Conservation (phyloP, 2,113 vertebrate genomes). For the Brienomyrus brachyistius region DNA sequence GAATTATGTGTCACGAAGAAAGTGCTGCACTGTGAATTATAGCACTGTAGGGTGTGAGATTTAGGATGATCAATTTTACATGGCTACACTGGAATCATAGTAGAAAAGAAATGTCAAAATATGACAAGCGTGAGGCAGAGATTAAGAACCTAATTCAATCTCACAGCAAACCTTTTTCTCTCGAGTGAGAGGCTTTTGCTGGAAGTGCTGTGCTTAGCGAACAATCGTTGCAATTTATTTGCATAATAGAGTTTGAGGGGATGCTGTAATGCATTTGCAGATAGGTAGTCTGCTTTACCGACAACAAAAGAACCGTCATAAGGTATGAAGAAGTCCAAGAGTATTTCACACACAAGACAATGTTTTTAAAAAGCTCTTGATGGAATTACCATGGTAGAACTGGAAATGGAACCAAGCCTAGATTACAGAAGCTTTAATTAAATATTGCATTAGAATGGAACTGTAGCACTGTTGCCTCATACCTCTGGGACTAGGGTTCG, state of each 20-base stretch:
- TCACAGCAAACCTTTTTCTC: background rate
- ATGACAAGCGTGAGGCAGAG: background rate
- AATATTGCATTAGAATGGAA: background rate
- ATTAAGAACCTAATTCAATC: conserved; percentile 7
- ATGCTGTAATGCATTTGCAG: background rate
- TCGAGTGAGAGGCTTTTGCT: background rate
- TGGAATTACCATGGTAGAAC: background rate
- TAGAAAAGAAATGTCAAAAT: background rate
- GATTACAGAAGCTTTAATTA: background rate
- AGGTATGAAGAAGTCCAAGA: background rate
- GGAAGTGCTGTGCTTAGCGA: background rate
- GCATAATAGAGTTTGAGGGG: background rate
- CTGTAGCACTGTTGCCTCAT: background rate
- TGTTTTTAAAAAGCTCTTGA: background rate
- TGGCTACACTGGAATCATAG: background rate
- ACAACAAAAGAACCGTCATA: background rate
- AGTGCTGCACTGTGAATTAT: background rate
- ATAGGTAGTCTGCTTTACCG: background rate
- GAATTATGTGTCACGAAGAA: background rate
- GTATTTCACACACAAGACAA: background rate
- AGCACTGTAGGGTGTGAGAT: background rate
- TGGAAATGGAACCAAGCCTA: background rate
- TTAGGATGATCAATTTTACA: background rate
- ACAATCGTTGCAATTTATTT: background rate
- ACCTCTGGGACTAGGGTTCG: background rate